These are phyloP conservation scores for Eucidaris tribuloides DNA, from an alignment of 35 echinoderm and acorn worm species.

Conservation along the genomic window DNA sequence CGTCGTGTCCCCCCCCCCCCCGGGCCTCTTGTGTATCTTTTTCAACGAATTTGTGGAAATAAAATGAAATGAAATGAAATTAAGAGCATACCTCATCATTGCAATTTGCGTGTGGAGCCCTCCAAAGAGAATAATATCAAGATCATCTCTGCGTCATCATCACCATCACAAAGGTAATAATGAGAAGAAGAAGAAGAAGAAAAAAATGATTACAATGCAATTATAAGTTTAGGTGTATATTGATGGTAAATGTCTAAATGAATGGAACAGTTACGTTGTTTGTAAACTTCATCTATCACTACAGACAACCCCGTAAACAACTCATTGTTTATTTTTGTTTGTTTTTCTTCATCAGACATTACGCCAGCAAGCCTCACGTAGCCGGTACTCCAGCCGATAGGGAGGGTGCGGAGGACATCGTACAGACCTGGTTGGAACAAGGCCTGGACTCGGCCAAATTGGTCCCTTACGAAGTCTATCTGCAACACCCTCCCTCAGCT, in stretches of 20 bases:
- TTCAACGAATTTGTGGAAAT: too few species aligned
- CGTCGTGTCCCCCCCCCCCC: too few species aligned
- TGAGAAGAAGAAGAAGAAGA: neutral
- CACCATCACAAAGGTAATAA: too few species aligned
- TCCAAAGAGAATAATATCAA: too few species aligned
- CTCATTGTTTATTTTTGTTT: neutral
- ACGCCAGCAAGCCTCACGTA: constrained; percentile 59
- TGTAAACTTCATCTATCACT: neutral
- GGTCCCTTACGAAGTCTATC: constrained; percentile 60
- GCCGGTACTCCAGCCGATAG: constrained; percentile 64
- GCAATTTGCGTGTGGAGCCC: too few species aligned
- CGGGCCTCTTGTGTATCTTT: too few species aligned
- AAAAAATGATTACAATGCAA: neutral
- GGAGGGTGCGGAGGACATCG: constrained; percentile 38
- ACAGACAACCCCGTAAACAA: neutral
- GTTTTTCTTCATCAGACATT: constrained; percentile 15
- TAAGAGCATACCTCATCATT: too few species aligned
- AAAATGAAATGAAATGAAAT: too few species aligned
- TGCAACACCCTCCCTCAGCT: constrained; percentile 49
- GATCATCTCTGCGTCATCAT: too few species aligned
- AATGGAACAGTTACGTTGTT: neutral
- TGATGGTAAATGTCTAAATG: neutral
- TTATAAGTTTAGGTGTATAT: neutral
- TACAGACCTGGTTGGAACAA: constrained; percentile 54
- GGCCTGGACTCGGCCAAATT: constrained; percentile 67